Base-by-base conservation (phyloP, 2,888 invertebrate species). In the Noctuana brunneofusca region DNA sequence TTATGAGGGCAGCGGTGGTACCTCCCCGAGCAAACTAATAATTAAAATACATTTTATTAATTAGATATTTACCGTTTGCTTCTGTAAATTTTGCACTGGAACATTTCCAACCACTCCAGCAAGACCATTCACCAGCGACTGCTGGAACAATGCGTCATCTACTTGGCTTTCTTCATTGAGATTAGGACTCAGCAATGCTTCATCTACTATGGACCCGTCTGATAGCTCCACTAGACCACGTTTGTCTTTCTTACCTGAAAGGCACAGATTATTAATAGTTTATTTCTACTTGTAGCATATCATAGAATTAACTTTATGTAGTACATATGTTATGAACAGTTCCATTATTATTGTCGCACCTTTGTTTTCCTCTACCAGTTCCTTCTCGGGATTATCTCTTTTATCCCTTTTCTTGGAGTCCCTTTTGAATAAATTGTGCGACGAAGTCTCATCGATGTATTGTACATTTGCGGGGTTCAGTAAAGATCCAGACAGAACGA, bases 201-300 rank as follows among this genome's bases (percentile, higher is more conserved):
- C 95, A 68, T 96, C 95, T 0, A 95, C 86, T 52, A 96, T 84
- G 0, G 94, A 93, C 0, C 95, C 96, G 66, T 95, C 95, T 0
- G 93, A 92, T 5, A 96, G 76, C 22, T 93, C 90, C 0, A 95
- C 89, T 27, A 96, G 78, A 1, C 94, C 96, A 0, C 96, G 93
- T 71, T 96, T 95, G 55, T 92, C 92, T 56, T 93, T 89, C 73
- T 92, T 93, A 48, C 91, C 93, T 78, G 79, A 58, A 69, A 78
- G 63, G 5, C 50, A 72, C 71, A 3, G 8, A 48, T n/a, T 46
- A 46, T 46, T 20, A 20, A n/a, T 50, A 30, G 20, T 46, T 35
- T n/a, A 35, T 32, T 2, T 9, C 9, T 32, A 12, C 12, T 14
- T 14, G 14, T 35, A 35, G 1, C 9, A 14, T 38, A 38, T 14